Percentiles rank a stretch among this genome's conserved stretches.
Evolutionary conservation across 2,113 vertebrate genomes (phyloP).

Genomic region (Xenus cinereus): DNA sequence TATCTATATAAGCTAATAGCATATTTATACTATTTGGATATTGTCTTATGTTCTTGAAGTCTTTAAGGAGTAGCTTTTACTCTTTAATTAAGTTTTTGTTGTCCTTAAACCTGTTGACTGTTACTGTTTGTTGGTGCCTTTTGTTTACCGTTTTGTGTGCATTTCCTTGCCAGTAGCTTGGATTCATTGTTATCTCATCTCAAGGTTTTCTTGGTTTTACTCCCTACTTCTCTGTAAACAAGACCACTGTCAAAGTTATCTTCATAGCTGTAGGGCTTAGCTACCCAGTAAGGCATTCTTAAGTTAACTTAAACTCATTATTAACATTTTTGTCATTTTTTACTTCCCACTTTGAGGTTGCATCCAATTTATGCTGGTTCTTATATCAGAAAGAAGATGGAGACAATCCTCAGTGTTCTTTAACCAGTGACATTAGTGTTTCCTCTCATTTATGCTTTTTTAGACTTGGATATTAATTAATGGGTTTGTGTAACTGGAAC

Average conservation of each 20-base stretch:
- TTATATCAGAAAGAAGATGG: neutral
- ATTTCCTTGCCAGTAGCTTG: neutral
- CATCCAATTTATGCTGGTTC: neutral
- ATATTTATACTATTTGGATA: neutral
- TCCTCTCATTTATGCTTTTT: neutral
- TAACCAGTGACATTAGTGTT: neutral
- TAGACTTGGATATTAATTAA: neutral
- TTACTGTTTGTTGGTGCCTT: neutral
- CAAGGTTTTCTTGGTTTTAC: neutral
- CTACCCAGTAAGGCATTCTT: neutral
- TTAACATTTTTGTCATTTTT: neutral
- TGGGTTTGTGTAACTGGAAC: neutral
- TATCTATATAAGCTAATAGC: neutral
- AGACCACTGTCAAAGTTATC: neutral
- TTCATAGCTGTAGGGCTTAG: neutral
- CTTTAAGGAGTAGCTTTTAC: neutral
- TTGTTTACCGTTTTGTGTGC: neutral
- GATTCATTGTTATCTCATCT: neutral
- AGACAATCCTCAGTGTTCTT: neutral
- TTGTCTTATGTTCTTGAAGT: neutral
- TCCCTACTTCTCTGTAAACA: neutral
- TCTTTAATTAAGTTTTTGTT: neutral
- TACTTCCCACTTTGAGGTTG: neutral
- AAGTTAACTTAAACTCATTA: neutral
- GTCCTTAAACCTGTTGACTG: neutral